These are phyloP conservation scores for Synanceia verrucosa DNA, from an alignment of 2,797 vertebrate species.

Conservation along the genomic window DNA sequence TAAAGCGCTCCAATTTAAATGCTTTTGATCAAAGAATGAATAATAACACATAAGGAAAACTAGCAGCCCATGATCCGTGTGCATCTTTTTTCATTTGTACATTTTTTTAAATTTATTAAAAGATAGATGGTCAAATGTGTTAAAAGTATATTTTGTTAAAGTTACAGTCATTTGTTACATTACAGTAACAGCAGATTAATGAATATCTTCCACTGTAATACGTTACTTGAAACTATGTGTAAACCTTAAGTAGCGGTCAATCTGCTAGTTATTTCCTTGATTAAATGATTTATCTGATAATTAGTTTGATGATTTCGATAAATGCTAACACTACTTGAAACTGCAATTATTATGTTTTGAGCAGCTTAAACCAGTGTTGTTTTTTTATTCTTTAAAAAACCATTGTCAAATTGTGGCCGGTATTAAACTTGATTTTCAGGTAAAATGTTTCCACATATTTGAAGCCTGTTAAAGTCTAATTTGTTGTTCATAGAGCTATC, in stretches of 20 bases:
- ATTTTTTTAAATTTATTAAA: too few relatives aligned
- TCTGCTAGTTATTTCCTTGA: too few relatives aligned
- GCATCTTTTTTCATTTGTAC: not conserved
- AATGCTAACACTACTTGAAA: not conserved
- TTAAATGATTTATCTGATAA: not conserved
- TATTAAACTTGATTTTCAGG: not conserved
- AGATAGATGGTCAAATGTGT: not conserved
- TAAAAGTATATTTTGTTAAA: too few relatives aligned
- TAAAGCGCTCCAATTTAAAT: not conserved
- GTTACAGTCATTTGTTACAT: too few relatives aligned
- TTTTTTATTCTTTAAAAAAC: not conserved
- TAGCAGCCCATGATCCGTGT: not conserved
- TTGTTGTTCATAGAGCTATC: slow-evolving; percentile 6
- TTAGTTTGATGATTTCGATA: not conserved
- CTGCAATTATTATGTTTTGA: not conserved
- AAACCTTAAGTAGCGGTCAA: not conserved
- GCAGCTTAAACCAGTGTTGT: not conserved
- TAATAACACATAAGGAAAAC: not conserved
- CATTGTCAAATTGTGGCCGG: not conserved
- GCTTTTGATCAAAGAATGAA: not conserved
- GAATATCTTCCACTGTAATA: not conserved
- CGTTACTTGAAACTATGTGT: not conserved
- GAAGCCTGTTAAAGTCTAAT: not conserved
- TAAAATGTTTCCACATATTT: not conserved
- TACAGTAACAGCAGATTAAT: not conserved